These are phyloP conservation scores for Bicyclus anynana DNA, from an alignment of 1,140 invertebrate genomes.

Conservation along the genomic window DNA sequence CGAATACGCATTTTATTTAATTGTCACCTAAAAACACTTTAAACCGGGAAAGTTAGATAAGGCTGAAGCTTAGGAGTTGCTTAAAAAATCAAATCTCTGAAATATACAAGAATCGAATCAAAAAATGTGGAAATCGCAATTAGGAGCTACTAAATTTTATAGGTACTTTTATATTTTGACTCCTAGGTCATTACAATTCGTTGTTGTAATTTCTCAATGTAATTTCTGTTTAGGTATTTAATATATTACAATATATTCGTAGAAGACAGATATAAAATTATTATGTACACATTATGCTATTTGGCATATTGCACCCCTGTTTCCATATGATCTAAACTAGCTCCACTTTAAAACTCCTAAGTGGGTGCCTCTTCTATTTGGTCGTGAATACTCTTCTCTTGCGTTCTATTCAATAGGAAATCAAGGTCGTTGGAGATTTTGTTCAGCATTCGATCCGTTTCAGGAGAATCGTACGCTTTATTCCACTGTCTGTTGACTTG, in stretches of 20 bases:
- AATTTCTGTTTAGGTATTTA: not conserved
- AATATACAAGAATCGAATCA: too few species aligned
- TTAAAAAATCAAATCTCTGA: too few species aligned
- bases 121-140: too few species aligned
- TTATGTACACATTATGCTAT: constrained; percentile 31
- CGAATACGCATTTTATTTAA: too few species aligned
- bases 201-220: not conserved
- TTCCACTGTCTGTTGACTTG: constrained; percentile 64
- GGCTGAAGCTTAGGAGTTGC: too few species aligned
- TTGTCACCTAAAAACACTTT: too few species aligned
- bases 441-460: constrained; percentile 81
- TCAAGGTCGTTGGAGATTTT: constrained; percentile 86
- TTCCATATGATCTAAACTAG: constrained; percentile 36
- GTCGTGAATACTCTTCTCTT: constrained; percentile 39
- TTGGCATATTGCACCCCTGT: constrained; percentile 49
- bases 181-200: too few species aligned
- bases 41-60: too few species aligned
- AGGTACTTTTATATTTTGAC: too few species aligned
- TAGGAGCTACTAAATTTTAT: too few species aligned
- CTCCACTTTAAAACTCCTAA: constrained; percentile 31
- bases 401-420: constrained; percentile 83
- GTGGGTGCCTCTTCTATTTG: constrained; percentile 61
- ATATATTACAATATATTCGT: not conserved
- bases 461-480: constrained; percentile 57
- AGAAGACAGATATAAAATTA: constrained; percentile 9